phyloP scores from a whole-genome alignment of 2,113 vertebrate species.

The Pollachius pollachius region DNA sequence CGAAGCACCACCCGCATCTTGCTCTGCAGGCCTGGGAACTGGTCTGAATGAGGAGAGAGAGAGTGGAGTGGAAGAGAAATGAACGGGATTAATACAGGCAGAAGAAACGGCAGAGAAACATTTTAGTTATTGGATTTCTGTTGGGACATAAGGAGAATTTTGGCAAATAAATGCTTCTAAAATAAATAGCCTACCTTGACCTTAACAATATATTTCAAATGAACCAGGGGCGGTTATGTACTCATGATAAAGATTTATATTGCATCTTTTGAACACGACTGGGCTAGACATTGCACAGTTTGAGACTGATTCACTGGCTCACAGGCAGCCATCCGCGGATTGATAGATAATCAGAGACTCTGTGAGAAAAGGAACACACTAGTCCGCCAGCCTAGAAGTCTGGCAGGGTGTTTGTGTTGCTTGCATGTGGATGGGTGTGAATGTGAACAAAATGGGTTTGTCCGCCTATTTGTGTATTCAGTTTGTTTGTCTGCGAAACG shows the following conservation, averaged over 20 bases:
- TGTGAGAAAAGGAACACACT: conserved; percentile 41
- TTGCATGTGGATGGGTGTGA: conserved; percentile 18
- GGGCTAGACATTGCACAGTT: conserved; percentile 13
- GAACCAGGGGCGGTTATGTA: too few species aligned
- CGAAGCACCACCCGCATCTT: conserved; percentile 97
- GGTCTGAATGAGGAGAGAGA: conserved; percentile 72
- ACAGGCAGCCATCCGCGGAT: conserved; percentile 34
- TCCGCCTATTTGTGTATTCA: too few species aligned
- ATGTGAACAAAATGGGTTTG: background rate
- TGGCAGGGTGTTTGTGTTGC: conserved; percentile 5
- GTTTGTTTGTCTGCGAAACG: background rate
- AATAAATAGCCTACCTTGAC: too few species aligned
- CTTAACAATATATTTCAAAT: too few species aligned
- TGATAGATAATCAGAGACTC: conserved; percentile 40
- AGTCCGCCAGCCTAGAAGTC: conserved; percentile 34
- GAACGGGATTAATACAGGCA: too few species aligned
- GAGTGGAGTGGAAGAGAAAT: too few species aligned
- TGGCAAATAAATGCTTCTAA: too few species aligned
- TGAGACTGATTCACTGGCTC: conserved; percentile 35
- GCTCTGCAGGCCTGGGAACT: conserved; percentile 96
- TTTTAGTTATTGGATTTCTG: too few species aligned
- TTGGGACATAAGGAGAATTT: too few species aligned
- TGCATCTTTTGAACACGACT: too few species aligned
- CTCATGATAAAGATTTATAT: too few species aligned
- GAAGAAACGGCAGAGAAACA: too few species aligned